Evolutionary conservation across 2,888 invertebrate genomes (phyloP).

Genomic region (Drosophila anomalata): DNA sequence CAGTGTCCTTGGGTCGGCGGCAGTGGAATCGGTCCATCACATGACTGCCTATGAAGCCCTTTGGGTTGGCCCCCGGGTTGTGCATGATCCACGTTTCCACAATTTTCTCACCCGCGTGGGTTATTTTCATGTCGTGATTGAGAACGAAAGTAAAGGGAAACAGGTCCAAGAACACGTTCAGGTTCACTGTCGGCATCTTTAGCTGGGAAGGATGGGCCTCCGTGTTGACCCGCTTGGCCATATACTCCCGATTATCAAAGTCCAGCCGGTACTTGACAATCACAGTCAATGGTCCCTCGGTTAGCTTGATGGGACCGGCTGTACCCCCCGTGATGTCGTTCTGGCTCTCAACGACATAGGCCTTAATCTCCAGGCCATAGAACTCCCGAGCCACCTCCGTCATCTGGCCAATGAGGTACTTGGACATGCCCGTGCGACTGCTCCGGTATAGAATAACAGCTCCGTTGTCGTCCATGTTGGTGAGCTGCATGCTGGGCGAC

Average conservation of each 20-base stretch:
- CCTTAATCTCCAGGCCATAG: conserved; percentile 88
- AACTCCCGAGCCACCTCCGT: conserved; percentile 93
- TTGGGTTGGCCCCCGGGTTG: conserved; percentile 82
- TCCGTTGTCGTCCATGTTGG: conserved; percentile 91
- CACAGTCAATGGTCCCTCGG: conserved; percentile 84
- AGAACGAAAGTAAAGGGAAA: conserved; percentile 95
- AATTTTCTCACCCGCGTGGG: conserved; percentile 91
- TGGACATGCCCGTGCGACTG: conserved; percentile 91
- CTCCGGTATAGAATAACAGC: conserved; percentile 94
- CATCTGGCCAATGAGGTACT: conserved; percentile 95
- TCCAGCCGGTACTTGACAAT: conserved; percentile 90
- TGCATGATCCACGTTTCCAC: conserved; percentile 89
- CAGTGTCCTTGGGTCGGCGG: conserved; percentile 91
- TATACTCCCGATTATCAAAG: conserved; percentile 93
- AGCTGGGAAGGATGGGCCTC: conserved; percentile 82
- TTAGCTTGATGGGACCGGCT: conserved; percentile 82
- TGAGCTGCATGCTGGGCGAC: conserved; percentile 96
- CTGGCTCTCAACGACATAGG: conserved; percentile 89
- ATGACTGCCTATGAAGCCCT: conserved; percentile 87
- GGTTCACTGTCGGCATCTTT: conserved; percentile 86
- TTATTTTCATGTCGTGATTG: conserved; percentile 89
- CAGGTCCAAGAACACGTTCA: conserved; percentile 89
- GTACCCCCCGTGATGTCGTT: conserved; percentile 84
- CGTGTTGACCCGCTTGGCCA: conserved; percentile 82
- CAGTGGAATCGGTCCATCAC: conserved; percentile 90